Conservation (phyloP, 2,113 vertebrate species). For the Cyprinodon brontotheroides region DNA sequence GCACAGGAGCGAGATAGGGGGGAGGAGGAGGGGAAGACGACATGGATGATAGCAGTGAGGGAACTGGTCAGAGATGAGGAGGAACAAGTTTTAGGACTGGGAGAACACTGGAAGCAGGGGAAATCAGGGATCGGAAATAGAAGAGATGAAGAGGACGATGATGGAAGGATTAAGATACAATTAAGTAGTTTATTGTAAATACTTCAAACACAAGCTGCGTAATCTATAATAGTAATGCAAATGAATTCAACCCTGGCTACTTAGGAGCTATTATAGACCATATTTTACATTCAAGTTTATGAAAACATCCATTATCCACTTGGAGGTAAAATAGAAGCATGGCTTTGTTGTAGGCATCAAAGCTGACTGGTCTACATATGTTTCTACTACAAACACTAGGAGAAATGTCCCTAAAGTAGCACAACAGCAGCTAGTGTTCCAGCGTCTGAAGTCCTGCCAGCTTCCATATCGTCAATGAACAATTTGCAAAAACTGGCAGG, state of each 20-base stretch:
- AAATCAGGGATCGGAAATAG: neutral
- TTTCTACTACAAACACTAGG: slow-evolving; percentile 8
- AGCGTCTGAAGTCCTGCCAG: slow-evolving; percentile 25
- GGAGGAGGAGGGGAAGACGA: slow-evolving; percentile 19
- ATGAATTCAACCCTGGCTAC: neutral
- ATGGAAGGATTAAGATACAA: slow-evolving; percentile 1
- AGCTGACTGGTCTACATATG: slow-evolving; percentile 4
- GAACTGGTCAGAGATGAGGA: slow-evolving; percentile 15
- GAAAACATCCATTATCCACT: neutral
- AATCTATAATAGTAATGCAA: neutral
- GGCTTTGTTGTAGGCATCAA: slow-evolving; percentile 29
- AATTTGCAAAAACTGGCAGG: slow-evolving; percentile 37
- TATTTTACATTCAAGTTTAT: slow-evolving; percentile 7
- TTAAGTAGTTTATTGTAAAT: neutral
- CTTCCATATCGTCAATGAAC: slow-evolving; percentile 33
- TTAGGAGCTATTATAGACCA: neutral
- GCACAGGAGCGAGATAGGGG: slow-evolving; percentile 7
- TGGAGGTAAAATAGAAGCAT: slow-evolving; percentile 20
- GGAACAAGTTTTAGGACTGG: slow-evolving; percentile 1
- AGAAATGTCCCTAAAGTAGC: neutral
- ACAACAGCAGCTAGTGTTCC: neutral
- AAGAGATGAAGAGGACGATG: neutral
- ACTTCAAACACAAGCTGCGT: neutral
- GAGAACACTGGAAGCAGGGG: neutral
- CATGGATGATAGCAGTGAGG: slow-evolving; percentile 33